Conservation (phyloP, 2,888 invertebrate genomes). For the Chrysolina oricalcia region DNA sequence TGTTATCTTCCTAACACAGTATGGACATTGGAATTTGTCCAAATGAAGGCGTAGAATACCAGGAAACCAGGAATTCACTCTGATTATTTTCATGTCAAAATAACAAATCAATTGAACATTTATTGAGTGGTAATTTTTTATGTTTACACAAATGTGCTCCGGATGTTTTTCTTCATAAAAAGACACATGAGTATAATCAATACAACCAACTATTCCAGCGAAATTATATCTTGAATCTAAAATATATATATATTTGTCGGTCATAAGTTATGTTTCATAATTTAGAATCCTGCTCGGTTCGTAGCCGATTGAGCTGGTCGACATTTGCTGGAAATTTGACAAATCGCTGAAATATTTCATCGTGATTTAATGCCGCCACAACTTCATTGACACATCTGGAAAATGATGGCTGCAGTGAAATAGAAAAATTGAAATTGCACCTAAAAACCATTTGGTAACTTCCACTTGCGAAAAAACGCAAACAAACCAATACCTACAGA, state of each 20-base stretch:
- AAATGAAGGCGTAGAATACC: conserved; percentile 43
- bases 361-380: conserved; percentile 14
- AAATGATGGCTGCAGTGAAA: conserved; percentile 30
- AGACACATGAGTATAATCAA: conserved; percentile 34
- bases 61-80: conserved; percentile 30
- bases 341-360: too few relatives aligned
- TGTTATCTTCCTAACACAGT: conserved; percentile 24
- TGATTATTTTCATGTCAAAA: conserved; percentile 17
- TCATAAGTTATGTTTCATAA: neutral
- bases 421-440: conserved; percentile 10
- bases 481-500: conserved; percentile 22
- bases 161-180: conserved; percentile 25
- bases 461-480: conserved; percentile 17
- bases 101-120: conserved; percentile 35
- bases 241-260: neutral
- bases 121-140: conserved; percentile 31
- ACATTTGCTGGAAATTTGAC: too few relatives aligned
- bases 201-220: conserved; percentile 28
- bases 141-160: conserved; percentile 34
- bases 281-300: conserved; percentile 19
- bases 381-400: conserved; percentile 24
- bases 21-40: conserved; percentile 38
- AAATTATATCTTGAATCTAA: conserved; percentile 20
- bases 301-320: conserved; percentile 10
- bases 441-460: conserved; percentile 27